A percentile compares a stretch with the other conserved stretches of the same genome.
Evolutionary conservation across 1,140 invertebrate species (phyloP).

Genomic region (Brachionus plicatilis): DNA sequence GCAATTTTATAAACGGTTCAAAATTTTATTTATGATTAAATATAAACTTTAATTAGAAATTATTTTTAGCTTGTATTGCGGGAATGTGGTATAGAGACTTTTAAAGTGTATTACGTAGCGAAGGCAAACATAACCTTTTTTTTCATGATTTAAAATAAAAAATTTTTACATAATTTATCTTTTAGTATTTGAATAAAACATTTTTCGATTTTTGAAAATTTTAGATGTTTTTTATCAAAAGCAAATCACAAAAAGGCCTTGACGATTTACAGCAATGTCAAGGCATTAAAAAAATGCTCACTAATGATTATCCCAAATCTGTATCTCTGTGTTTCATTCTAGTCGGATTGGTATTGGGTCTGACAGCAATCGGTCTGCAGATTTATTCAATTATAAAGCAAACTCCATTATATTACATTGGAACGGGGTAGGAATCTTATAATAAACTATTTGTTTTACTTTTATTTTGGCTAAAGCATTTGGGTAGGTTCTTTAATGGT

Average conservation of each 20-base stretch:
- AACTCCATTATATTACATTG: background rate
- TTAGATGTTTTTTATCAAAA: conserved; percentile 2
- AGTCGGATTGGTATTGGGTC: background rate
- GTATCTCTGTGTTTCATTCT: background rate
- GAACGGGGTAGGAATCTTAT: background rate
- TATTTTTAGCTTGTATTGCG: background rate
- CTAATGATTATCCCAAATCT: background rate
- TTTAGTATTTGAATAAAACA: background rate
- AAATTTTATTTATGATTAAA: background rate
- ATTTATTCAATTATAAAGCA: background rate
- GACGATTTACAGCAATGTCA: background rate
- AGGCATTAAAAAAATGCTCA: background rate
- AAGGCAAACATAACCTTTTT: background rate
- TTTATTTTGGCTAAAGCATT: background rate
- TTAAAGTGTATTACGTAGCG: background rate
- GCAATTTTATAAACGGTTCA: conserved; percentile 74
- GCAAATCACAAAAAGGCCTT: background rate
- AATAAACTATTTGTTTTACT: background rate
- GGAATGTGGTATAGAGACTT: conserved; percentile 9
- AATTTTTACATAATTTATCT: background rate
- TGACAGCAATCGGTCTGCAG: background rate
- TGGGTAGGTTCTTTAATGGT: background rate
- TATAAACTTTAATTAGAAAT: background rate
- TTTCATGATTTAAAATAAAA: background rate
- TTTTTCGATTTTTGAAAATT: background rate